Evolutionary conservation across 2,888 invertebrate genomes (phyloP).

Genomic region (Ochlodes sylvanus): DNA sequence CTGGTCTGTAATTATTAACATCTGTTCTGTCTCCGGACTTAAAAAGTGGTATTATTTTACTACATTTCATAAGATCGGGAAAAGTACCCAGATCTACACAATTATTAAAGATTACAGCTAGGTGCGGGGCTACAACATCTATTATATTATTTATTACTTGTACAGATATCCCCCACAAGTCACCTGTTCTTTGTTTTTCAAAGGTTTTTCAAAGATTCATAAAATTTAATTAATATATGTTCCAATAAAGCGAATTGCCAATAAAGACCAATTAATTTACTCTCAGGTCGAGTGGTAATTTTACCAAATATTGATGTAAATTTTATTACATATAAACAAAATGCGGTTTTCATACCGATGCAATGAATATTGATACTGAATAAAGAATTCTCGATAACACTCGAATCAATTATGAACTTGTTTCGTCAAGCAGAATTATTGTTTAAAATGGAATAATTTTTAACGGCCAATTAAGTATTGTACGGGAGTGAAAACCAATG

Average conservation of each 20-base stretch:
- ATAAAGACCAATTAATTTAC: constrained; percentile 26
- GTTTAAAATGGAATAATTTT: constrained; percentile 1
- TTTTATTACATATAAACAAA: constrained; percentile 6
- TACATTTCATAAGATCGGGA: too few species aligned
- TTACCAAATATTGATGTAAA: constrained; percentile 20
- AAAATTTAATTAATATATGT: constrained; percentile 27
- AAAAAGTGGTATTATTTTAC: too few species aligned
- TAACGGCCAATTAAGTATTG: background rate
- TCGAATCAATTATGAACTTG: background rate
- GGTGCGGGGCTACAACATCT: too few species aligned
- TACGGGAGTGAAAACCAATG: background rate
- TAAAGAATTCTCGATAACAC: constrained; percentile 1
- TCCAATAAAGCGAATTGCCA: constrained; percentile 19
- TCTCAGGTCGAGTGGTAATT: constrained; percentile 6
- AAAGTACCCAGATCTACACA: too few species aligned
- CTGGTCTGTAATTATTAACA: too few species aligned
- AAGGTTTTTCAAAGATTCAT: too few species aligned
- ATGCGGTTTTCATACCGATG: constrained; percentile 2
- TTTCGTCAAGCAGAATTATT: constrained; percentile 3
- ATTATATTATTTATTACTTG: too few species aligned
- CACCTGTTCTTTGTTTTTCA: too few species aligned
- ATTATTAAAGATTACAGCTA: too few species aligned
- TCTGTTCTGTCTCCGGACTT: too few species aligned
- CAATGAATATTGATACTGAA: constrained; percentile 11
- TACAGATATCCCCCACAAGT: too few species aligned